Evolutionary conservation across 2,888 invertebrate genomes (phyloP).

Genomic region (Adelognathus sp.): DNA sequence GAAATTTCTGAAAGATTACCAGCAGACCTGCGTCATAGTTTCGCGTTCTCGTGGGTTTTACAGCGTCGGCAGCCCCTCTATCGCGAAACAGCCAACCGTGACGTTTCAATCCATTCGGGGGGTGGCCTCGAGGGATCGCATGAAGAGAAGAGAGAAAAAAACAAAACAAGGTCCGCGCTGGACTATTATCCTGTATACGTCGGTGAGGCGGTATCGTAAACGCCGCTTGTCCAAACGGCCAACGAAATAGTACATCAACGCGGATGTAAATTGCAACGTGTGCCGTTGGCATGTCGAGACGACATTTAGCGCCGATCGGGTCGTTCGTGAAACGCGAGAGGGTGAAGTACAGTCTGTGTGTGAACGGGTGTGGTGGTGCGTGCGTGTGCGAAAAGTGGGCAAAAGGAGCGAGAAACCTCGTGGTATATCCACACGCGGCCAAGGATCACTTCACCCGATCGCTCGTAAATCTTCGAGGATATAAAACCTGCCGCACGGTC

Average conservation of each 20-base stretch:
- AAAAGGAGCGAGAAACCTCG: not conserved
- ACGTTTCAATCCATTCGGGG: slow-evolving; percentile 51
- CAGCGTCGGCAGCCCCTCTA: not conserved
- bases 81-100: not conserved
- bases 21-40: not conserved
- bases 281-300: slow-evolving; percentile 55
- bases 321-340: slow-evolving; percentile 51
- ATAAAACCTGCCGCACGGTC: slow-evolving; percentile 23
- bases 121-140: not conserved
- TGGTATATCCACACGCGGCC: not conserved
- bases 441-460: slow-evolving; percentile 25
- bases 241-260: slow-evolving; percentile 49
- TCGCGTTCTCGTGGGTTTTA: not conserved
- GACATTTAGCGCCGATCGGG: slow-evolving; percentile 58
- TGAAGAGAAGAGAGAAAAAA: not conserved
- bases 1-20: slow-evolving; percentile 17
- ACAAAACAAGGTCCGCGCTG: too few relatives aligned
- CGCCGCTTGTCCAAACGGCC: slow-evolving; percentile 13
- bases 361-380: not conserved
- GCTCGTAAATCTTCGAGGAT: slow-evolving; percentile 35
- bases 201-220: slow-evolving; percentile 59
- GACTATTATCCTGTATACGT: not conserved
- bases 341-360: not conserved
- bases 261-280: slow-evolving; percentile 53
- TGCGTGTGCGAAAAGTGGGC: not conserved